phyloP scores from a whole-genome alignment of 35 echinoderm and acorn worm species.

The Amphiura filiformis region DNA sequence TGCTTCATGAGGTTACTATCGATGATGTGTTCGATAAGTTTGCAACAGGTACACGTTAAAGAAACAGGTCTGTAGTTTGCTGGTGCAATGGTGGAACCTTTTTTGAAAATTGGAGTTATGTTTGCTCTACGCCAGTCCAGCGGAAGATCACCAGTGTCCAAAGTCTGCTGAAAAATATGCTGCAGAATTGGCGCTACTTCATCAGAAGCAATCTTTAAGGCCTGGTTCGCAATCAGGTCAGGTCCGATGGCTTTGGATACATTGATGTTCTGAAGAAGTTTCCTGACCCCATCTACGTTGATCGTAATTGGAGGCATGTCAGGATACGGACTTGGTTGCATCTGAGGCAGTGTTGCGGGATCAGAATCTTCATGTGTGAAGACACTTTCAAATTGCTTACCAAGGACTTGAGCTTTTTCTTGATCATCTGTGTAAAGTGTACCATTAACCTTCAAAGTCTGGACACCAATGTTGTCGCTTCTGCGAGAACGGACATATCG shows the following conservation, averaged over 20 bases:
- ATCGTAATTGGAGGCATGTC: not conserved
- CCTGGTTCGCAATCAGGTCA: conserved; percentile 20
- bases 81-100: conserved; percentile 26
- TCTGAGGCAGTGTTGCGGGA: not conserved
- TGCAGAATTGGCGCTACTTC: conserved; percentile 39
- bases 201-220: conserved; percentile 26
- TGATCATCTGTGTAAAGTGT: not conserved
- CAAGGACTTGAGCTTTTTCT: conserved; percentile 12
- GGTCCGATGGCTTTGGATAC: conserved; percentile 38
- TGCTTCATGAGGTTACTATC: no score
- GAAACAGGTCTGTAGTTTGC: no score
- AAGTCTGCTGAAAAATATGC: conserved; percentile 28
- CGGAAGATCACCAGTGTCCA: conserved; percentile 19
- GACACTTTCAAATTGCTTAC: conserved; percentile 7
- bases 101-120: conserved; percentile 52
- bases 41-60: no score
- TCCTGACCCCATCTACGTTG: not conserved
- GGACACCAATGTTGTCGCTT: conserved; percentile 31
- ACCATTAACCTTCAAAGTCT: conserved; percentile 17
- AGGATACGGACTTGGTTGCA: not conserved
- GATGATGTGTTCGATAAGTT: no score
- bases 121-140: conserved; percentile 40
- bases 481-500: conserved; percentile 18
- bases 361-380: not conserved
- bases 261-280: conserved; percentile 3